Evolutionary conservation across 35 echinoderm and acorn worm genomes (phyloP).

Genomic region (Ophioderma brevispina): DNA sequence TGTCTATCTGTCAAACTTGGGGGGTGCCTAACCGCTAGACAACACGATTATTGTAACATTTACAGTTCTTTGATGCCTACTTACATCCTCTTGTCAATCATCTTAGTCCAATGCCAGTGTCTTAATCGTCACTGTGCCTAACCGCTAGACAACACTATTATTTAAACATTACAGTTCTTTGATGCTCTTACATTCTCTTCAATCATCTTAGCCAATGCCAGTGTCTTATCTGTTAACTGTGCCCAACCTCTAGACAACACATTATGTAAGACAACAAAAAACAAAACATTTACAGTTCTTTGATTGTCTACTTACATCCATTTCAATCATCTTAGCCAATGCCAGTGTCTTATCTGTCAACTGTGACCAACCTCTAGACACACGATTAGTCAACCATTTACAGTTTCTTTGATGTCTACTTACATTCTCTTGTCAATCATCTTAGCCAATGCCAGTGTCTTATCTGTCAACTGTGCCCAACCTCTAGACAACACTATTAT

Average conservation of each 20-base stretch:
- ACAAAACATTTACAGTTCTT: too few species aligned
- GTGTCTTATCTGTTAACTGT: slow-evolving; percentile 89
- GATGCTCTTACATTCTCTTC: too few species aligned
- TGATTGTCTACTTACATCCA: slow-evolving; percentile 92
- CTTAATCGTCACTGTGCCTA: too few species aligned
- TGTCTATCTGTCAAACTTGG: too few species aligned
- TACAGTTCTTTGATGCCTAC: too few species aligned
- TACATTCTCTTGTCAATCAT: slow-evolving; percentile 99
- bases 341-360: slow-evolving; percentile 90
- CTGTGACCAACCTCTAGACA: slow-evolving; percentile 95
- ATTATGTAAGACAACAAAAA: too few species aligned
- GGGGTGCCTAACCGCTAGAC: too few species aligned
- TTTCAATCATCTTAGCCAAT: slow-evolving; percentile 97
- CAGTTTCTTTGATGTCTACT: slow-evolving; percentile 37
- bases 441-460: slow-evolving; percentile 88
- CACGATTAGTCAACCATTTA: too few species aligned
- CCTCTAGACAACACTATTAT: slow-evolving; percentile 93
- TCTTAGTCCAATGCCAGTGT: too few species aligned
- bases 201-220: slow-evolving; percentile 95
- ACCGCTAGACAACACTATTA: too few species aligned
- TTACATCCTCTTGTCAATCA: slow-evolving; percentile 99
- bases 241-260: slow-evolving; percentile 96
- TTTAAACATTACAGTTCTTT: too few species aligned
- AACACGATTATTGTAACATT: too few species aligned
- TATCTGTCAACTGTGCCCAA: slow-evolving; percentile 95